Conservation (phyloP, 2,888 invertebrate genomes). For the Drosophila differens region DNA sequence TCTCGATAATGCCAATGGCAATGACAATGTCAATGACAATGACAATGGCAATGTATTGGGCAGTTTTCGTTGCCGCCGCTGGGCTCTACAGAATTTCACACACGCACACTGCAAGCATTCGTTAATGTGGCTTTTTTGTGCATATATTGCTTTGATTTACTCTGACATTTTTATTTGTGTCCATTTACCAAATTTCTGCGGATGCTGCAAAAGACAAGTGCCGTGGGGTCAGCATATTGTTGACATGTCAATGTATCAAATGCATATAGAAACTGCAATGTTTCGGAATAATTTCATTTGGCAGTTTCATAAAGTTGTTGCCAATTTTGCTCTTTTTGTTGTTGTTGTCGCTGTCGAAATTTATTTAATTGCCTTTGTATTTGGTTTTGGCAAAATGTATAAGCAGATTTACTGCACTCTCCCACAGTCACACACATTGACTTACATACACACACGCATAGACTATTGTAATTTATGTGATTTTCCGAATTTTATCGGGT, state of each 20-base stretch:
- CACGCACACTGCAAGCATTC: constrained; percentile 28
- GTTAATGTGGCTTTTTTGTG: constrained; percentile 34
- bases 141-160: constrained; percentile 55
- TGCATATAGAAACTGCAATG: constrained; percentile 37
- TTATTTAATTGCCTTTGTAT: constrained; percentile 76
- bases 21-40: constrained; percentile 1
- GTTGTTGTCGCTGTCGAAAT: constrained; percentile 49
- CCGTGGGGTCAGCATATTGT: constrained; percentile 49
- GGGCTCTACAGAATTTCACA: constrained; percentile 35
- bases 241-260: constrained; percentile 72
- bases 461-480: constrained; percentile 62
- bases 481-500: constrained; percentile 68
- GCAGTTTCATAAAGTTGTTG: constrained; percentile 35
- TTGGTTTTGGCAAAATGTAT: constrained; percentile 48
- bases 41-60: constrained; percentile 21
- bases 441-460: constrained; percentile 1
- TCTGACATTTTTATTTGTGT: constrained; percentile 51
- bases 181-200: constrained; percentile 31
- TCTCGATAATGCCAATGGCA: constrained; percentile 38
- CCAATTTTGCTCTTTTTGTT: constrained; percentile 16
- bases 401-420: constrained; percentile 53
- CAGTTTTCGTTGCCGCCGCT: constrained; percentile 31
- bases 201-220: constrained; percentile 31
- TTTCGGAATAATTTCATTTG: constrained; percentile 44
- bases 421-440: constrained; percentile 2